Conservation (phyloP, 2,888 invertebrate genomes). For the Dromius quadrimaculatus region DNA sequence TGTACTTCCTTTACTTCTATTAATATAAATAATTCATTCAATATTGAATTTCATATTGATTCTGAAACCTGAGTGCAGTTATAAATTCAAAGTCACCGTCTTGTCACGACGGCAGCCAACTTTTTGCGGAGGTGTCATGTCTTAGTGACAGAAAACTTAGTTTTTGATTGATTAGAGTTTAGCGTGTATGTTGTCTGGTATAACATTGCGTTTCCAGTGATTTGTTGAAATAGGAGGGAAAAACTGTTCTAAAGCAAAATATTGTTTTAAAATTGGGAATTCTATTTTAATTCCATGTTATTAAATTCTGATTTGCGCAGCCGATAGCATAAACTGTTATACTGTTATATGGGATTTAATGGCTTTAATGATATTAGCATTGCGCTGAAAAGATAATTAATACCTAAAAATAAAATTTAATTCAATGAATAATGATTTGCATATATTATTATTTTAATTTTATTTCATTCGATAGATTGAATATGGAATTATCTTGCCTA, state of each 20-base stretch:
- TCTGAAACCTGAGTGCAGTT: too few relatives aligned
- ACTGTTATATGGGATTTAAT: neutral
- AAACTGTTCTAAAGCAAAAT: constrained; percentile 22
- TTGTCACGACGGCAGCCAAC: neutral
- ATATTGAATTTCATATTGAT: too few relatives aligned
- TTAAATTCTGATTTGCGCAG: constrained; percentile 11
- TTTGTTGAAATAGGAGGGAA: constrained; percentile 27
- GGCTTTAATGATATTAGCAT: too few relatives aligned
- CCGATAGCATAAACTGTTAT: constrained; percentile 5
- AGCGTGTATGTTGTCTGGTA: constrained; percentile 23
- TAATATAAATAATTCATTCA: too few relatives aligned
- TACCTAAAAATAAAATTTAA: too few relatives aligned
- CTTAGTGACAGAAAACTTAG: constrained; percentile 38
- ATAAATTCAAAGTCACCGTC: neutral
- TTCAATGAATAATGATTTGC: too few relatives aligned
- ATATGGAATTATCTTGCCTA: too few relatives aligned
- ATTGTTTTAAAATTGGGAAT: constrained; percentile 40
- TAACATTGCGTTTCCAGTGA: constrained; percentile 25
- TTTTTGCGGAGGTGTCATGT: constrained; percentile 31
- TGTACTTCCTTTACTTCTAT: too few relatives aligned
- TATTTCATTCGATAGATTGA: too few relatives aligned
- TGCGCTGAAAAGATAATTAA: too few relatives aligned
- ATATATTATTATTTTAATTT: too few relatives aligned
- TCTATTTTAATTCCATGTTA: constrained; percentile 27
- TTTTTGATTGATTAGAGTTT: constrained; percentile 38